These are phyloP conservation scores for Sesamia nonagrioides DNA, from an alignment of 1,140 invertebrate species.

Conservation along the genomic window DNA sequence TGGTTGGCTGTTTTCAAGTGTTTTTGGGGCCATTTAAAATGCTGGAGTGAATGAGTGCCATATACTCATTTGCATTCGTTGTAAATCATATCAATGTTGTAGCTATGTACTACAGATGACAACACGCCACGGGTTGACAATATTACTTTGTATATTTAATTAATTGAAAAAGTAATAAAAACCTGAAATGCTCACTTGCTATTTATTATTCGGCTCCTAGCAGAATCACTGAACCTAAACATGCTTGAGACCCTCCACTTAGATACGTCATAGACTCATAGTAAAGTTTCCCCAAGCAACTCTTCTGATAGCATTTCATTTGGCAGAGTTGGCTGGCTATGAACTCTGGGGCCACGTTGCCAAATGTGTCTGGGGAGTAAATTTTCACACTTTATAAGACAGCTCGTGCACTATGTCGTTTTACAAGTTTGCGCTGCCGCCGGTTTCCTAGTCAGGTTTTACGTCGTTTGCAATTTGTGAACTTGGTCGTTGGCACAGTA, in stretches of 20 bases:
- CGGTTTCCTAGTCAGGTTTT: constrained; percentile 27
- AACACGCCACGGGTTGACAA: neutral
- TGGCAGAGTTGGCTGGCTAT: constrained; percentile 32
- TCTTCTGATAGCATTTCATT: constrained; percentile 46
- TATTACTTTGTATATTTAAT: neutral
- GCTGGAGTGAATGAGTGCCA: too few relatives aligned
- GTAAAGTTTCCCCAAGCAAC: neutral
- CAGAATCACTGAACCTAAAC: neutral
- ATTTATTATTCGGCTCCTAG: neutral
- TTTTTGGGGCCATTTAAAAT: neutral
- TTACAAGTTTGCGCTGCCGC: constrained; percentile 22
- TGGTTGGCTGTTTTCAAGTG: neutral
- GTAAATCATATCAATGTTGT: too few relatives aligned
- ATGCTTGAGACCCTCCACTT: neutral
- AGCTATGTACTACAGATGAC: neutral
- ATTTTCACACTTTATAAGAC: constrained; percentile 46
- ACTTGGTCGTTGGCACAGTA: constrained; percentile 19
- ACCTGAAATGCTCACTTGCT: neutral
- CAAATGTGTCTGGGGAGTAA: constrained; percentile 40
- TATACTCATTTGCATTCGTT: too few relatives aligned
- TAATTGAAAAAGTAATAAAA: neutral
- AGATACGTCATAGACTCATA: constrained; percentile 22
- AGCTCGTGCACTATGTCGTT: constrained; percentile 35
- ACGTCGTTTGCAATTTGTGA: constrained; percentile 15
- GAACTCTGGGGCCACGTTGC: constrained; percentile 36